Conservation (phyloP, 2,797 vertebrate species). For the Gallinago stenura region DNA sequence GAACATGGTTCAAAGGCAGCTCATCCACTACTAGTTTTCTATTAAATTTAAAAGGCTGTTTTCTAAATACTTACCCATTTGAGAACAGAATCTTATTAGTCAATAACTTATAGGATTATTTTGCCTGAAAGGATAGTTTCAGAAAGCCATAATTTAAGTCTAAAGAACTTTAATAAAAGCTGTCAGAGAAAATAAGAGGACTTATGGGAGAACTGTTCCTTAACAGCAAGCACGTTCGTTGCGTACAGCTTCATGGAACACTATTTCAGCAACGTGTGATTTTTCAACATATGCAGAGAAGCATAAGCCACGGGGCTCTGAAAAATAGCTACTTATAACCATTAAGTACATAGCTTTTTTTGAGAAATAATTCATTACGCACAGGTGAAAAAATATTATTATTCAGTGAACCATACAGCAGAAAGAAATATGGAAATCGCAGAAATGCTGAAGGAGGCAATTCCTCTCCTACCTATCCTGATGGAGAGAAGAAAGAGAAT, state of each 20-base stretch:
- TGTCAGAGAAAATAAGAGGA: slow-evolving; percentile 55
- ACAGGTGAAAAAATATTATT: neutral
- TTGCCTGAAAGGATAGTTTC: slow-evolving; percentile 48
- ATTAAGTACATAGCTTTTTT: neutral
- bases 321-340: neutral
- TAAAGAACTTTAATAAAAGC: slow-evolving; percentile 47
- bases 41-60: slow-evolving; percentile 50
- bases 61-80: slow-evolving; percentile 36
- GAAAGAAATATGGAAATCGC: neutral
- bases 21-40: slow-evolving; percentile 16
- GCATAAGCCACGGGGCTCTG: neutral
- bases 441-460: neutral
- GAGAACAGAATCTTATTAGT: slow-evolving; percentile 46
- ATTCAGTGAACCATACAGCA: neutral
- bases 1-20: neutral
- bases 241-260: neutral
- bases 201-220: slow-evolving; percentile 31
- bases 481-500: neutral
- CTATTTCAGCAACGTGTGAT: neutral
- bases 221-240: neutral
- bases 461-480: neutral
- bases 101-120: slow-evolving; percentile 50
- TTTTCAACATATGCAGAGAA: neutral
- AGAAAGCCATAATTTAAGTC: slow-evolving; percentile 51
- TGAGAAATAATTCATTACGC: slow-evolving; percentile 7